Evolutionary conservation across 1,140 invertebrate species (phyloP).

Genomic region (Frieseomelitta varia): DNA sequence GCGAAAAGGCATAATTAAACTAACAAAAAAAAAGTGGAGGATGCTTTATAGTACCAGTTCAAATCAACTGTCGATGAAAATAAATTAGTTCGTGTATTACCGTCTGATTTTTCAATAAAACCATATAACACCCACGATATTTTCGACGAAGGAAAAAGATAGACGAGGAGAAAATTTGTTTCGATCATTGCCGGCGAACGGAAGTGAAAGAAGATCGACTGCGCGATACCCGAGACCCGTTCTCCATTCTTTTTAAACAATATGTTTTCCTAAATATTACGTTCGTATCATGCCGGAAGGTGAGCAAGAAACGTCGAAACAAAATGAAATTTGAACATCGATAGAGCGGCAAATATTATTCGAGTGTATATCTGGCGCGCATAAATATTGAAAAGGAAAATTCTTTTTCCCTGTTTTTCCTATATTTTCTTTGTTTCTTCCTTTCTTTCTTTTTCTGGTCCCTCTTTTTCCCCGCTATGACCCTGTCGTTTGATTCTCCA

Average conservation of each 20-base stretch:
- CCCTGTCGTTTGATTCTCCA: conserved; percentile 9
- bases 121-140: not conserved
- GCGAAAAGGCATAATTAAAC: not conserved
- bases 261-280: conserved; percentile 8
- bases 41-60: not conserved
- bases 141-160: not conserved
- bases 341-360: conserved; percentile 40
- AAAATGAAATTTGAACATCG: conserved; percentile 3
- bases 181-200: not conserved
- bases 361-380: not conserved
- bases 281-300: not conserved
- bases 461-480: not conserved
- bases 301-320: not conserved
- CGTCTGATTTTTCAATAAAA: not conserved
- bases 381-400: conserved; percentile 28
- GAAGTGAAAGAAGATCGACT: not conserved
- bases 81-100: not conserved
- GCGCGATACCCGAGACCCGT: not conserved
- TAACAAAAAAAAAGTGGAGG: not conserved
- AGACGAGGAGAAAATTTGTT: not conserved
- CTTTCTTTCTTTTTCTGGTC: not conserved
- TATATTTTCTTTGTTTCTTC: too few relatives aligned
- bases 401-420: conserved; percentile 2
- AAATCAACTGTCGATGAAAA: not conserved
- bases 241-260: not conserved